Evolutionary conservation across 2,113 vertebrate species (phyloP).

Genomic region (Panthera tigris): DNA sequence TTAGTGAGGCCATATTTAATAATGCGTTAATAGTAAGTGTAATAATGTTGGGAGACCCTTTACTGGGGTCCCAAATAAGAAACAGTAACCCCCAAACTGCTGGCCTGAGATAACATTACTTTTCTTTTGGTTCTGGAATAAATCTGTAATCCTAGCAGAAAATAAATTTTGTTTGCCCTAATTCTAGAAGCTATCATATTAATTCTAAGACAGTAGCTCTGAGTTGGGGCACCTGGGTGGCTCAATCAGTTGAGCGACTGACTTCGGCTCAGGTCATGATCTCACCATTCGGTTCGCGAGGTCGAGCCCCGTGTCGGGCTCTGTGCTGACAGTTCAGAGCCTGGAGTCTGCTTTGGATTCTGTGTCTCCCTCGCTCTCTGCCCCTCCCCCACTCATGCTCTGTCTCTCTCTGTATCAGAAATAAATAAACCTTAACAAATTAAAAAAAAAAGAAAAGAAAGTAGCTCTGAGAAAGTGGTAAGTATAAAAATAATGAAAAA

Average conservation of each 20-base stretch:
- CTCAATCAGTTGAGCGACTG: too few relatives aligned
- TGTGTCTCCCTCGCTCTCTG: too few relatives aligned
- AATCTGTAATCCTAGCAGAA: background rate
- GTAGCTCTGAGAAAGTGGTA: background rate
- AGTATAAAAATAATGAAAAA: background rate
- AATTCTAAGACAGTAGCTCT: background rate
- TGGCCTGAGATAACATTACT: background rate
- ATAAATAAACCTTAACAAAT: too few relatives aligned
- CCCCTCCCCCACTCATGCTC: too few relatives aligned
- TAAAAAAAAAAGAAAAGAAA: background rate
- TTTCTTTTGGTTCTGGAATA: background rate
- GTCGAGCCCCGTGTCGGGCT: too few relatives aligned
- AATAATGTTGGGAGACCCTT: background rate
- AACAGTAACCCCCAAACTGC: background rate
- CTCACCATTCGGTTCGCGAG: too few relatives aligned
- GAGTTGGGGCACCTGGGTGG: too few relatives aligned
- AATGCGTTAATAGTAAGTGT: background rate
- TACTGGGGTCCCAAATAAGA: background rate
- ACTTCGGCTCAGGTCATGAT: too few relatives aligned
- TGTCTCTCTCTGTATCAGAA: too few relatives aligned
- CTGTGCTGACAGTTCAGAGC: too few relatives aligned
- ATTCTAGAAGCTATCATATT: background rate
- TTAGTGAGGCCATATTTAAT: background rate
- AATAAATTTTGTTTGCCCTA: background rate
- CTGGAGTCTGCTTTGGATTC: too few relatives aligned